phyloP scores from a whole-genome alignment of 2,888 invertebrate species.

The Pseudococcus jackbeardsleyi region DNA sequence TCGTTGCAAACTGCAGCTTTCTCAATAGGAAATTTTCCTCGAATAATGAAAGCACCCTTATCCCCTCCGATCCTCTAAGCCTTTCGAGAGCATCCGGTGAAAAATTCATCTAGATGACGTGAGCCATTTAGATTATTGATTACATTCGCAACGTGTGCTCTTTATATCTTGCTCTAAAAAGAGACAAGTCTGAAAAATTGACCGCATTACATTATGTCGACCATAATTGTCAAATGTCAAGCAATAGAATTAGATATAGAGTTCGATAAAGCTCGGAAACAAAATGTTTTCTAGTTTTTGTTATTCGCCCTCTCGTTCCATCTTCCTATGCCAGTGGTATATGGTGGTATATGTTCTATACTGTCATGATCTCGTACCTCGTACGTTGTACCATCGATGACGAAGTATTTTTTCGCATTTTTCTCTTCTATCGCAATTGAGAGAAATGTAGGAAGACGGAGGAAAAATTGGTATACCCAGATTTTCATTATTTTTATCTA shows the following conservation, averaged over 20 bases:
- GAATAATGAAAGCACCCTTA: too few species aligned
- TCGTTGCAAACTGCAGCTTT: too few species aligned
- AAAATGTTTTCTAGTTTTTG: conserved; percentile 6
- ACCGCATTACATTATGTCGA: conserved; percentile 45
- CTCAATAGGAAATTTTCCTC: too few species aligned
- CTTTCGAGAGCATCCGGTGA: background rate
- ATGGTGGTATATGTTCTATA: background rate
- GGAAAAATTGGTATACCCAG: background rate
- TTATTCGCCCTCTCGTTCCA: background rate
- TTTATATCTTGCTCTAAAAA: conserved; percentile 13
- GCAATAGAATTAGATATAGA: conserved; percentile 33
- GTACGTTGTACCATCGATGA: background rate
- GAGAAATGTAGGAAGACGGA: background rate
- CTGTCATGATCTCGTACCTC: too few species aligned
- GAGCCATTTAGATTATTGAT: conserved; percentile 40
- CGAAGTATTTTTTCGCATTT: background rate
- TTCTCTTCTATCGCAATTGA: background rate
- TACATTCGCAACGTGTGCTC: conserved; percentile 34
- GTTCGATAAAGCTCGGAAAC: conserved; percentile 31
- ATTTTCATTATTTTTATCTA: conserved; percentile 8
- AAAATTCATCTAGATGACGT: conserved; percentile 11
- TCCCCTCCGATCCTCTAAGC: too few species aligned
- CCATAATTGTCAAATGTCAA: conserved; percentile 54
- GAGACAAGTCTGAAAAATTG: conserved; percentile 31
- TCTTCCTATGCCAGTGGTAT: background rate